Evolutionary conservation across 2,888 invertebrate species (phyloP).

Genomic region (Beris chalybata): DNA sequence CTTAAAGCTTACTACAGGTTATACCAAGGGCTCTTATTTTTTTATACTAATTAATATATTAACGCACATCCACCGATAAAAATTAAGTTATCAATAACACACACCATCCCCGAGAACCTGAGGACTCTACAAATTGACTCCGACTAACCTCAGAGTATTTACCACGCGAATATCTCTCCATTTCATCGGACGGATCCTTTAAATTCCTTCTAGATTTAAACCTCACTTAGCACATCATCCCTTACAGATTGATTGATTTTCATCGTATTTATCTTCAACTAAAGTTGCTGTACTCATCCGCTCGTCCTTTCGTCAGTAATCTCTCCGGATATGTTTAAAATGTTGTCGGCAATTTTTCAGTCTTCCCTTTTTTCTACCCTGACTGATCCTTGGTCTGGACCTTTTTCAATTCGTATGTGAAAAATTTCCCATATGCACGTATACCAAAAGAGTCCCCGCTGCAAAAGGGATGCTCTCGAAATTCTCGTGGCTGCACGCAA

Average conservation of each 20-base stretch:
- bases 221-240: slow-evolving; percentile 28
- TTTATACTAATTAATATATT: no score
- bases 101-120: background rate
- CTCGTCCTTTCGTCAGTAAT: slow-evolving; percentile 21
- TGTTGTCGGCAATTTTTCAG: slow-evolving; percentile 30
- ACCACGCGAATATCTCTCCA: slow-evolving; percentile 7
- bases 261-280: slow-evolving; percentile 24
- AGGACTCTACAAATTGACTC: slow-evolving; percentile 22
- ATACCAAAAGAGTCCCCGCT: background rate
- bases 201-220: slow-evolving; percentile 27
- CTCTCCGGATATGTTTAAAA: slow-evolving; percentile 32
- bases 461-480: slow-evolving; percentile 28
- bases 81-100: background rate
- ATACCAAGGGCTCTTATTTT: no score
- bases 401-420: slow-evolving; percentile 8
- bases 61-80: background rate
- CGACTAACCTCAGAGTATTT: slow-evolving; percentile 15
- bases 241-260: slow-evolving; percentile 28
- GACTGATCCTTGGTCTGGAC: slow-evolving; percentile 2
- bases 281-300: slow-evolving; percentile 3
- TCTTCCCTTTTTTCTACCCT: slow-evolving; percentile 21
- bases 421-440: slow-evolving; percentile 12
- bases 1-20: no score
- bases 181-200: slow-evolving; percentile 22
- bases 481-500: slow-evolving; percentile 38